Evolutionary conservation across 1,140 invertebrate genomes (phyloP).

Genomic region (Lasioglossum albipes): DNA sequence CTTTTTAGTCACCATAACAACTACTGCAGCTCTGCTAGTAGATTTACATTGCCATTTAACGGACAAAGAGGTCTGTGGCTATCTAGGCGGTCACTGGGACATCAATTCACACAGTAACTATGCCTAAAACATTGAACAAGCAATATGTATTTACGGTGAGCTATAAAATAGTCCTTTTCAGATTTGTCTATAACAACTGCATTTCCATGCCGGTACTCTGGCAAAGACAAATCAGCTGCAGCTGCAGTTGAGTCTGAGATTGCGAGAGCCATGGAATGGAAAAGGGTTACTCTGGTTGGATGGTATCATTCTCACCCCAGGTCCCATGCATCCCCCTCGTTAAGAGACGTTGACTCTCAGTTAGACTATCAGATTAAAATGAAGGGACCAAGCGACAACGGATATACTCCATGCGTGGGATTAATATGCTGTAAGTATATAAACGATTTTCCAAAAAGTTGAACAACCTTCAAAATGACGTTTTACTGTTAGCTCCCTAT

Average conservation of each 20-base stretch:
- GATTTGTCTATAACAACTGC: slow-evolving; percentile 92
- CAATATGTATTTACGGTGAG: not conserved
- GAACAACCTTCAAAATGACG: slow-evolving; percentile 3
- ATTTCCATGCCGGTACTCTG: slow-evolving; percentile 92
- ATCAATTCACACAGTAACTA: slow-evolving; percentile 94
- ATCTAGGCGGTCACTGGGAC: slow-evolving; percentile 96
- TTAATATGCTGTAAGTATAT: slow-evolving; percentile 92
- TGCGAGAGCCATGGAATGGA: slow-evolving; percentile 88
- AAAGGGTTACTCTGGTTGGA: slow-evolving; percentile 91
- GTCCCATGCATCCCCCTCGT: slow-evolving; percentile 91
- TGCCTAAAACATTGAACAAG: slow-evolving; percentile 2
- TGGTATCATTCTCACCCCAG: slow-evolving; percentile 99
- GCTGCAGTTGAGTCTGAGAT: slow-evolving; percentile 90
- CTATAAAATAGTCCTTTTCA: slow-evolving; percentile 72
- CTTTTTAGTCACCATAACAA: slow-evolving; percentile 92
- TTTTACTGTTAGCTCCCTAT: slow-evolving; percentile 88
- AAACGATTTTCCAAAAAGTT: not conserved
- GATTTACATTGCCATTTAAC: slow-evolving; percentile 97
- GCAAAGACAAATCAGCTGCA: slow-evolving; percentile 87
- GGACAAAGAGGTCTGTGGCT: slow-evolving; percentile 95
- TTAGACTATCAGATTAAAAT: slow-evolving; percentile 96
- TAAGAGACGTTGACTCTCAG: slow-evolving; percentile 94
- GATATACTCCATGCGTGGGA: slow-evolving; percentile 95
- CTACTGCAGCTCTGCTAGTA: slow-evolving; percentile 92
- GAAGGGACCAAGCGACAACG: slow-evolving; percentile 93